These are phyloP conservation scores for Antedon mediterranea DNA, from an alignment of 53 echinoderm and acorn worm species.

Conservation along the genomic window DNA sequence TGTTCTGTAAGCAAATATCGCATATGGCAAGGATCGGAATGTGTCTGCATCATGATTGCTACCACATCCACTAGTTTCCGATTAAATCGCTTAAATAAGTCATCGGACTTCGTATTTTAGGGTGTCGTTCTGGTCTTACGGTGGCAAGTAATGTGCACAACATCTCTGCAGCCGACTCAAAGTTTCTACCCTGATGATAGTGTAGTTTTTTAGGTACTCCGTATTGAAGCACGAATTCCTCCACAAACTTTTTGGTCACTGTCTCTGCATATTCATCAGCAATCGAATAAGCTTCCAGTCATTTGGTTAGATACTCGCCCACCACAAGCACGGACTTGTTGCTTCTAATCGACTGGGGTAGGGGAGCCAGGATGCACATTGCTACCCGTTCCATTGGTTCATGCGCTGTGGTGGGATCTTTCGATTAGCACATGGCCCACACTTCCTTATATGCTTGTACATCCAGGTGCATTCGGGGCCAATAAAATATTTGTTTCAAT, in stretches of 20 bases:
- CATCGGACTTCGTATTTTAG: slow-evolving; percentile 24
- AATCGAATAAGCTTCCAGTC: slow-evolving; percentile 18
- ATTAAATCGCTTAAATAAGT: slow-evolving; percentile 24
- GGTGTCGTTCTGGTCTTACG: slow-evolving; percentile 17
- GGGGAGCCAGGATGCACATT: slow-evolving; percentile 22
- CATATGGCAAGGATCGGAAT: slow-evolving; percentile 3
- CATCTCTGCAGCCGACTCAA: slow-evolving; percentile 14
- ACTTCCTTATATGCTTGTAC: slow-evolving; percentile 9
- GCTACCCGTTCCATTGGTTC: slow-evolving; percentile 24
- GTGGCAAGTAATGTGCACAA: slow-evolving; percentile 15
- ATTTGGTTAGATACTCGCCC: slow-evolving; percentile 28
- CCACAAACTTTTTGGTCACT: slow-evolving; percentile 19
- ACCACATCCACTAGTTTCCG: slow-evolving; percentile 9
- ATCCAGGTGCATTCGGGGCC: slow-evolving; percentile 8
- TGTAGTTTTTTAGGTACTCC: slow-evolving; percentile 22
- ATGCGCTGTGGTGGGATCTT: slow-evolving; percentile 8
- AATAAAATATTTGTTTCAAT: slow-evolving; percentile 8
- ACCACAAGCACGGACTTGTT: slow-evolving; percentile 16
- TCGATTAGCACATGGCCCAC: slow-evolving; percentile 6
- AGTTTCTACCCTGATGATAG: slow-evolving; percentile 25
- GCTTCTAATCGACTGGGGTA: slow-evolving; percentile 16
- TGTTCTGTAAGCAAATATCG: slow-evolving; percentile 13
- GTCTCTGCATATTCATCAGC: slow-evolving; percentile 13
- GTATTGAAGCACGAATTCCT: slow-evolving; percentile 10
- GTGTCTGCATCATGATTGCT: slow-evolving; percentile 6